phyloP scores from a whole-genome alignment of 2,113 vertebrate species.

The Bungarus multicinctus region DNA sequence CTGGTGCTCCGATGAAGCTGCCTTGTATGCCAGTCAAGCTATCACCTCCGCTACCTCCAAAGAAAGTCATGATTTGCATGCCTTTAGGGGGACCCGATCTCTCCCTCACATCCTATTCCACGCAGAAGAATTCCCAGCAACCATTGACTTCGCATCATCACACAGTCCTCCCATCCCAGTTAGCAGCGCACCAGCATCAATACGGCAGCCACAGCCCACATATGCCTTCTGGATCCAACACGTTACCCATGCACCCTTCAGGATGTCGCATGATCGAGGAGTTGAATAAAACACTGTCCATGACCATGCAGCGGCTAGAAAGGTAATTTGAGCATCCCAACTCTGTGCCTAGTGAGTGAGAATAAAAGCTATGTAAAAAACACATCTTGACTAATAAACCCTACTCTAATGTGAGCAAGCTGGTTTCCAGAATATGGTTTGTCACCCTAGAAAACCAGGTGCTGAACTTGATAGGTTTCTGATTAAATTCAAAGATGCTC shows the following conservation, averaged over 20 bases:
- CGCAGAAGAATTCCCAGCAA: conserved; percentile 81
- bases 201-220: conserved; percentile 82
- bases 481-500: not conserved
- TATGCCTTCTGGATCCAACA: conserved; percentile 73
- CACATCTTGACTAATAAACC: not conserved
- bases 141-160: conserved; percentile 79
- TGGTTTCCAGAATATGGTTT: not conserved
- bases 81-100: conserved; percentile 86
- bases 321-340: conserved; percentile 73
- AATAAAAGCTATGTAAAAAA: not conserved
- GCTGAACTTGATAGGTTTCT: not conserved
- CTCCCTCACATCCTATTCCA: conserved; percentile 74
- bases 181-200: conserved; percentile 79
- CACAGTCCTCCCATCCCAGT: conserved; percentile 84
- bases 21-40: conserved; percentile 92
- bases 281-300: conserved; percentile 93
- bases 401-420: not conserved
- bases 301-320: conserved; percentile 97
- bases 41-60: conserved; percentile 97
- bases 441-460: too few species aligned
- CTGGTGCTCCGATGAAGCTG: conserved; percentile 92
- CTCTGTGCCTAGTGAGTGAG: not conserved
- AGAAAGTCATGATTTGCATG: conserved; percentile 99
- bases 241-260: conserved; percentile 82
- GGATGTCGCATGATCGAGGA: conserved; percentile 95